Base-by-base conservation (phyloP, 37 sponge, comb jelly and placozoan species). In the Eunapius fragilis region DNA sequence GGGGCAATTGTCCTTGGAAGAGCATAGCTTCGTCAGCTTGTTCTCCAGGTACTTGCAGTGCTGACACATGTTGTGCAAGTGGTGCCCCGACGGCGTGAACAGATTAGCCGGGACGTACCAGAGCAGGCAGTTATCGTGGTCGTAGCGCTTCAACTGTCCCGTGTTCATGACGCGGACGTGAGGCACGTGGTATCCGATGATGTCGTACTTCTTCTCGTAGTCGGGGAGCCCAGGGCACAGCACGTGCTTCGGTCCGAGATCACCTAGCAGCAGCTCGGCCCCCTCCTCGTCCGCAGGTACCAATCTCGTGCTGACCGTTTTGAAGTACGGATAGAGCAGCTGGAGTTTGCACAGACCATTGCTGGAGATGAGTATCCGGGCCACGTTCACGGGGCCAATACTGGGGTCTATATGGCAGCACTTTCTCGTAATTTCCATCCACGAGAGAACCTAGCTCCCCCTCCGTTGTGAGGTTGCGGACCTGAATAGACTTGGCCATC, bases 1-100 rank as follows among this genome's bases (percentile, higher is more conserved):
- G n/a, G n/a, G n/a, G n/a, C 47, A 11, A 11, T 45, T 45, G 47
- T 45, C 47, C 47, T 45, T 45, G 47, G 4, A 11, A 45, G 7
- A 4, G 47, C 71, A 71, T 0, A 58, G 24, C 49, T 50, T 31
- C 25, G 31, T 36, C 31, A 83, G 3, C 12, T n/a, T 83, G 83
- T 73, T 83, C n/a, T 74, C 74, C 10, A 83, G 74, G 49, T 83
- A 58, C 74, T 83, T 83, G 73, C 83, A 83, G 32, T 83, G 83
- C 28, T 73, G 37, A 50, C 83, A 83, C 83, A 83, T 83, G 74
- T 83, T 48, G 50, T 83, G 83, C 71, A 73, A 3, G 28, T 37
- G 36, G 49, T 71, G 83, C 26, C 37, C 74, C 6, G 72, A 70
- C 38, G 72, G 30, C 7, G 83, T 72, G 49, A 48, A 83, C 14